Evolutionary conservation across 2,888 invertebrate genomes (phyloP).

Genomic region (Nephrotoma flavescens): DNA sequence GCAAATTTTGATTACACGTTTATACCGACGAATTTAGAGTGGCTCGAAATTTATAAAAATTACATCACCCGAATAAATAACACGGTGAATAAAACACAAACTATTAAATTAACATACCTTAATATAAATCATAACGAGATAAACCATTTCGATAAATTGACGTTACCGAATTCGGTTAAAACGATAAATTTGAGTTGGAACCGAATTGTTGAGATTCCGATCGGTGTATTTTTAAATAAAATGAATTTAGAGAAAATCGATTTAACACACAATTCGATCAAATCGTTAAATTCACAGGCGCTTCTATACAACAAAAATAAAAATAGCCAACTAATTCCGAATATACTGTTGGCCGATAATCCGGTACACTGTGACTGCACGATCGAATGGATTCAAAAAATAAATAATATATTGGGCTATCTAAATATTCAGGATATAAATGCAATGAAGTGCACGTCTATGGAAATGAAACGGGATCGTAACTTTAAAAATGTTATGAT

Average conservation of each 20-base stretch:
- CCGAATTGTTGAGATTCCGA: constrained; percentile 49
- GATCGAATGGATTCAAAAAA: constrained; percentile 72
- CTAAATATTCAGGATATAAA: constrained; percentile 68
- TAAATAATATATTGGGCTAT: constrained; percentile 62
- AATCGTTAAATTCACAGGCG: constrained; percentile 33
- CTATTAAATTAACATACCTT: neutral
- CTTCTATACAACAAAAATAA: neutral
- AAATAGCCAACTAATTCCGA: constrained; percentile 31
- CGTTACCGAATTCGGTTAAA: constrained; percentile 58
- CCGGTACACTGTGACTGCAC: constrained; percentile 74
- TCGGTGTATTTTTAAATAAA: constrained; percentile 56
- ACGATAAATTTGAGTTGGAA: constrained; percentile 60
- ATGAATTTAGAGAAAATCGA: constrained; percentile 59
- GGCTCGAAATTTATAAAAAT: constrained; percentile 70
- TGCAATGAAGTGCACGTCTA: constrained; percentile 53
- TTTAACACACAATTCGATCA: constrained; percentile 56
- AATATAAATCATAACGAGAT: constrained; percentile 41
- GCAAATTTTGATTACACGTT: constrained; percentile 69
- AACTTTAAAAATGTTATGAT: neutral
- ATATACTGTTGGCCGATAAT: constrained; percentile 67
- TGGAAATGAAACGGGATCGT: constrained; percentile 41
- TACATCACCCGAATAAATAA: constrained; percentile 47
- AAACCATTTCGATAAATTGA: constrained; percentile 48
- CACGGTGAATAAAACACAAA: neutral
- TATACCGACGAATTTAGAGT: constrained; percentile 57